phyloP scores from a whole-genome alignment of 2,113 vertebrate species.

The Rattus norvegicus region GRCr8 NC_086019.1:153082501-153083000 shows the following conservation, averaged over 20 bases:
- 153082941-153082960: not conserved
- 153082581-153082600: not conserved
- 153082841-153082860: not conserved
- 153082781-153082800: not conserved
- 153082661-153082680: not conserved
- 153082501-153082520: not conserved
- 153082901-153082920: not conserved
- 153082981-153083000: not conserved
- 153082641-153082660: not conserved
- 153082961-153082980: not conserved
- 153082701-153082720: not conserved
- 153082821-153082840: not conserved
- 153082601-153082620: not conserved
- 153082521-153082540: not conserved
- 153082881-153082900: not conserved
- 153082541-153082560: not conserved
- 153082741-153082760: not conserved
- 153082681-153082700: not conserved
- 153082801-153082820: not conserved
- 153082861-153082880: not conserved
- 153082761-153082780: not conserved
- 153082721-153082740: not conserved
- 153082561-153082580: not conserved
- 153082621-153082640: not conserved
- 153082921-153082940: not conserved